Percentiles rank a stretch among this genome's conserved stretches.
Evolutionary conservation across 1,140 invertebrate genomes (phyloP).

Genomic region (Branchinecta lynchi): DNA sequence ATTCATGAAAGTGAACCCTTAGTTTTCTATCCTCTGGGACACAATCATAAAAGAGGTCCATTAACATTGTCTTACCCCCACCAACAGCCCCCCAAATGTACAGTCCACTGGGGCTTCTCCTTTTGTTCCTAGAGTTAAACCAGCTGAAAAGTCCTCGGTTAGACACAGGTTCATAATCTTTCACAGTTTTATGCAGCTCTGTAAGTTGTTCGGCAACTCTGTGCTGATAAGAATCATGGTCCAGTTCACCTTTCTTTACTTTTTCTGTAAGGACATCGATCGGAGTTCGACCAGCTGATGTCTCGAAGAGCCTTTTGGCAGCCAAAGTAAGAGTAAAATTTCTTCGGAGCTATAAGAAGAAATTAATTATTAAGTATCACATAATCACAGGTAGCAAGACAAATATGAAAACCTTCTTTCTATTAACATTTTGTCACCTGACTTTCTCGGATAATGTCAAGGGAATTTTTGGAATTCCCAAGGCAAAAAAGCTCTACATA

Average conservation of each 20-base stretch:
- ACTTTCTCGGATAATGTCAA: no score
- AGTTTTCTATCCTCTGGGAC: slow-evolving; percentile 48
- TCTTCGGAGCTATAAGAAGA: no score
- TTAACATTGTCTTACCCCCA: slow-evolving; percentile 95
- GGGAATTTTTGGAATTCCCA: no score
- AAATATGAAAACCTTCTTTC: no score
- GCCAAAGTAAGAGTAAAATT: no score
- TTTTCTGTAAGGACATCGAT: background rate
- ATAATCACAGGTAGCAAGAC: no score
- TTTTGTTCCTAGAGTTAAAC: background rate
- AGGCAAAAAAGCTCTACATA: no score
- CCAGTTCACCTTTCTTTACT: background rate
- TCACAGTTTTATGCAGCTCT: background rate
- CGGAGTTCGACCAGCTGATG: background rate
- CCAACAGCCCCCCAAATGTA: slow-evolving; percentile 75
- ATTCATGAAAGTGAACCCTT: slow-evolving; percentile 89
- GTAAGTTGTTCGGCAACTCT: background rate
- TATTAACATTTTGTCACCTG: no score
- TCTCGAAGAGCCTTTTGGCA: no score
- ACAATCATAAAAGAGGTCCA: slow-evolving; percentile 89
- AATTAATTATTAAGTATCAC: no score
- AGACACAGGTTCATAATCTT: background rate
- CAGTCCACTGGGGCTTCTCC: slow-evolving; percentile 48
- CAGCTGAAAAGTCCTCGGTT: background rate
- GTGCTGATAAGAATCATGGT: background rate